Evolutionary conservation across 1,140 invertebrate species (phyloP).

Genomic region (Drosophila ercepeae): DNA sequence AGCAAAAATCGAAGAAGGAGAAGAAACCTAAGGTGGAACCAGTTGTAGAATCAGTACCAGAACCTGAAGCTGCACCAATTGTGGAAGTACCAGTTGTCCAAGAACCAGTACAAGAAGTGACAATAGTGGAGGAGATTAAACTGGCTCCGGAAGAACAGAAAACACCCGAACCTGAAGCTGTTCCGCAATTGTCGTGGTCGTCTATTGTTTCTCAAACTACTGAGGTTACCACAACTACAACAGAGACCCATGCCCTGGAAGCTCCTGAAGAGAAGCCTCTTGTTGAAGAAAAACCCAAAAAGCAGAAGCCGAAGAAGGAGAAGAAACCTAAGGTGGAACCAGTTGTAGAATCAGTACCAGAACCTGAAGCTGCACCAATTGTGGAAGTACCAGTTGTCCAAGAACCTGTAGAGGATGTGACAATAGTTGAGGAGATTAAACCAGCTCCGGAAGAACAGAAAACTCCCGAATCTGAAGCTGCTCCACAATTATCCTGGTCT

Average conservation of each 20-base stretch:
- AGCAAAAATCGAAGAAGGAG: slow-evolving; percentile 38
- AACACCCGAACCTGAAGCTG: not conserved
- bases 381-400: not conserved
- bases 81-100: not conserved
- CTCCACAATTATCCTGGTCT: not conserved
- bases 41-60: not conserved
- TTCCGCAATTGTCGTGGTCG: not conserved
- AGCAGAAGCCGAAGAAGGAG: slow-evolving; percentile 42
- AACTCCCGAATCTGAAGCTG: not conserved
- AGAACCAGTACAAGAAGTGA: not conserved
- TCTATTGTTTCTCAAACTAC: slow-evolving; percentile 23
- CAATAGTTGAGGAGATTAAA: not conserved
- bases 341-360: not conserved
- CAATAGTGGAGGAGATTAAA: not conserved
- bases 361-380: not conserved
- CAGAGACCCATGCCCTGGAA: not conserved
- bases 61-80: slow-evolving; percentile 1
- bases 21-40: slow-evolving; percentile 16
- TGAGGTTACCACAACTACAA: slow-evolving; percentile 1
- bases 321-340: slow-evolving; percentile 16
- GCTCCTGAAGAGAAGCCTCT: not conserved
- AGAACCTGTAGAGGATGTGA: not conserved
- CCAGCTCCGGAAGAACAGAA: too few relatives aligned
- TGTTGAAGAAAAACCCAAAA: slow-evolving; percentile 4
- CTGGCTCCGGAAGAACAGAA: too few relatives aligned